Percentiles rank a stretch among this genome's conserved stretches.
Evolutionary conservation across 1,140 invertebrate genomes (phyloP).

Genomic region (Micrasema longulum): DNA sequence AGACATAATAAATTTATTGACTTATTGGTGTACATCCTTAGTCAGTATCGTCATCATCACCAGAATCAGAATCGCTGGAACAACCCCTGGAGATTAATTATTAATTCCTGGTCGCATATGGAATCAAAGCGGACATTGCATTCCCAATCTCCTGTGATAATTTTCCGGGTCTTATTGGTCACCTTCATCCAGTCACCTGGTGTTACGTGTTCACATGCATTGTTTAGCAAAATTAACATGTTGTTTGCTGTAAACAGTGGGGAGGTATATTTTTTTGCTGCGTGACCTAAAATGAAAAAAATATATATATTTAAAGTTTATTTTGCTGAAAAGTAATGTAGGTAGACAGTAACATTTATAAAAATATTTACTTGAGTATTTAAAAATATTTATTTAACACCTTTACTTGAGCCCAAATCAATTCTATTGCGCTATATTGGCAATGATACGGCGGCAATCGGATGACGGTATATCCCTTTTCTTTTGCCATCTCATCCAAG

Average conservation of each 20-base stretch:
- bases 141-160: constrained; percentile 1
- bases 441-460: constrained; percentile 55
- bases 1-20: too few relatives aligned
- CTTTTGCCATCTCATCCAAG: constrained; percentile 30
- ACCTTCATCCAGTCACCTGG: not conserved
- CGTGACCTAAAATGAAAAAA: not conserved
- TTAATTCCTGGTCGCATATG: constrained; percentile 1
- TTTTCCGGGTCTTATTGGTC: not conserved
- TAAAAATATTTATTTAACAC: too few relatives aligned
- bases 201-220: not conserved
- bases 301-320: too few relatives aligned
- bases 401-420: constrained; percentile 52
- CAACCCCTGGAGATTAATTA: constrained; percentile 4
- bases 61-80: constrained; percentile 17
- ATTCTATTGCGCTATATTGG: constrained; percentile 55
- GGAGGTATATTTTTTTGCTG: constrained; percentile 2
- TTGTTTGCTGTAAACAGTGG: constrained; percentile 18
- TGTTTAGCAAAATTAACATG: constrained; percentile 13
- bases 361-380: too few relatives aligned
- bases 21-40: not conserved
- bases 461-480: constrained; percentile 46
- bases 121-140: constrained; percentile 5
- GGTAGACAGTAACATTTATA: not conserved
- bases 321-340: not conserved
- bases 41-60: constrained; percentile 6